Evolutionary conservation across 2,113 vertebrate genomes (phyloP).

Genomic region (Thomomys bottae): DNA sequence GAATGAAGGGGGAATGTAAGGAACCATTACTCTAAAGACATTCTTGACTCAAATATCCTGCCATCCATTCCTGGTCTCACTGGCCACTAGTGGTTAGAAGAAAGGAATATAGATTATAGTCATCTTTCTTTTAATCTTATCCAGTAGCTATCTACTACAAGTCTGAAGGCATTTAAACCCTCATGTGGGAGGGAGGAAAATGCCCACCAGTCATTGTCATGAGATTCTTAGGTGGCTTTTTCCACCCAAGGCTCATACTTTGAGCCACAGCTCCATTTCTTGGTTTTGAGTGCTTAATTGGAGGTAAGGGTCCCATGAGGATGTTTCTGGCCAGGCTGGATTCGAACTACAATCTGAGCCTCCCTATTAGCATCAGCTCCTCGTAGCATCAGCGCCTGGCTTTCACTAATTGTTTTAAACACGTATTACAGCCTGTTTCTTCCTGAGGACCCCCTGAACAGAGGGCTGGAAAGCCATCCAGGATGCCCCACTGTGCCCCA

Average conservation of each 20-base stretch:
- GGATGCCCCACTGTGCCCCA: fast-evolving
- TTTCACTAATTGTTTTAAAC: background rate
- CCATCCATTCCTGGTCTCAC: background rate
- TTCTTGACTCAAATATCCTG: background rate
- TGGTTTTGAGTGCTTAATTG: no score
- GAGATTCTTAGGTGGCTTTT: no score
- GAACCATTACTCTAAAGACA: fast-evolving
- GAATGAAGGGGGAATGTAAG: background rate
- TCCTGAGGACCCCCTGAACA: background rate
- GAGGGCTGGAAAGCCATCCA: background rate
- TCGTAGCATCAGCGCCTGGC: background rate
- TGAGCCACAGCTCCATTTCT: no score
- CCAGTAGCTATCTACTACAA: background rate
- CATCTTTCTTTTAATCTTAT: background rate
- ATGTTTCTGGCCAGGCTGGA: no score
- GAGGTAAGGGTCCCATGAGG: no score
- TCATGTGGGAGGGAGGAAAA: background rate
- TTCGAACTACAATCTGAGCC: no score
- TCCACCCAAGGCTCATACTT: no score
- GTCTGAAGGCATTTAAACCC: background rate
- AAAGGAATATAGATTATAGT: background rate
- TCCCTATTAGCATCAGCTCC: no score
- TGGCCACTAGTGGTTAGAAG: background rate
- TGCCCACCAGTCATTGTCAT: background rate
- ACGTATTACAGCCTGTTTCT: background rate